Evolutionary conservation across 2,797 vertebrate genomes (phyloP), one percentile per base, ranked within the genome.

Genomic region (Halcyon leucocephala): DNA sequence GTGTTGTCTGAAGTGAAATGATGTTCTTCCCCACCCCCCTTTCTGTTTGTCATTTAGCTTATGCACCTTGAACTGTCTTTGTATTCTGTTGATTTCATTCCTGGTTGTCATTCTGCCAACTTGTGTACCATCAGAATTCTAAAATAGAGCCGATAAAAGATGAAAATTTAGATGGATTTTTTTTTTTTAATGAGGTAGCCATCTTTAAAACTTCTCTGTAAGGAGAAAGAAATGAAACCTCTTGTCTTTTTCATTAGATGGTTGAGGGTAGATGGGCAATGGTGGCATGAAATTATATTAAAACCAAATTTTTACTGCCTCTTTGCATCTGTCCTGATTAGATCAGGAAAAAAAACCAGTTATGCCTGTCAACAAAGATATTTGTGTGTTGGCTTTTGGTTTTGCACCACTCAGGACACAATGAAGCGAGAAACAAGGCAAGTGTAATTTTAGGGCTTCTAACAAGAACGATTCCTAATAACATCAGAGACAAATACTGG

Each of bases 11-110:
- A 55, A 86, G 39, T 67, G 1, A 24, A 12, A 28, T 28, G 16
- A 22, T 62, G n/a, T 39, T 64, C 37, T 26, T 29, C 7, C 31
- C 9, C 7, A 13, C 19, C 3, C 6, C 3, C 6, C 6, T 65
- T 86, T 31, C 31, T 60, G 7, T 82, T 86, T 86, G 52, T 89
- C 4, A 0, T 91, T 87, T 76, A 26, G 9, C 71, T 92, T 22
- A 52, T 87, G 60, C 44, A 49, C 25, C 52, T 95, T 92, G 64
- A 82, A 33, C 54, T 91, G 7, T 33, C 62, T 89, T 84, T 69
- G 29, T 74, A 37, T 76, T 73, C 15, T 77, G 58, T 94, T 60
- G 64, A 89, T 83, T 93, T 86, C 82, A 58, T 88, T 93, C 48
- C 35, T 20, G 9, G 9, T 72, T 79, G 46, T 91, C 31, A 55